Conservation (phyloP, 2,888 invertebrate species). For the Hesperia comma region DNA sequence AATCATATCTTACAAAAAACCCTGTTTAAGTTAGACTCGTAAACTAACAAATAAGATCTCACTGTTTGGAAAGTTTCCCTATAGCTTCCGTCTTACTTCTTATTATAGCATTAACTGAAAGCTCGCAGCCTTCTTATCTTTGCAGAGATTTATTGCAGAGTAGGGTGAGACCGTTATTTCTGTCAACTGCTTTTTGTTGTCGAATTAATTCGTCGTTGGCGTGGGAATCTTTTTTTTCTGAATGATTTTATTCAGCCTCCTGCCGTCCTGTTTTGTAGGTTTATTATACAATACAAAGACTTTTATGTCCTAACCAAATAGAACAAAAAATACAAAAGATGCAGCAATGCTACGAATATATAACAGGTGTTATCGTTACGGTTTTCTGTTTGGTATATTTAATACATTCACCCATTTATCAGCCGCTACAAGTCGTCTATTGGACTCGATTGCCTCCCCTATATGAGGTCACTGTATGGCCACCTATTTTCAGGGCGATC, state of each 20-base stretch:
- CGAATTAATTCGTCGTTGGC: conserved; percentile 48
- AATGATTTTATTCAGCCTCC: not conserved
- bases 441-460: no score
- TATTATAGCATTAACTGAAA: conserved; percentile 27
- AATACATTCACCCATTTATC: no score
- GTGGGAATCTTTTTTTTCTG: conserved; percentile 4
- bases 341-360: no score
- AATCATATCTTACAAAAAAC: not conserved
- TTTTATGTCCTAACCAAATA: no score
- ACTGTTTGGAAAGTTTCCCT: conserved; percentile 5
- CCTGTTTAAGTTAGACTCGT: not conserved
- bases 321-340: no score
- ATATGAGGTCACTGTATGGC: no score
- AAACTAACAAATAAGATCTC: conserved; percentile 3
- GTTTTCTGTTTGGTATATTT: no score
- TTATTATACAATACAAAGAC: no score
- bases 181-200: conserved; percentile 51
- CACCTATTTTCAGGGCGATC: no score
- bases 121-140: conserved; percentile 48
- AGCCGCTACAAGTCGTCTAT: no score
- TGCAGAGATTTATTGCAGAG: conserved; percentile 52
- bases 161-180: conserved; percentile 50
- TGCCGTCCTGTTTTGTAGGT: not conserved
- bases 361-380: no score
- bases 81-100: conserved; percentile 12